These are phyloP conservation scores for Mus spicilegus DNA, from an alignment of 2,113 vertebrate species.

Conservation along the genomic window DNA sequence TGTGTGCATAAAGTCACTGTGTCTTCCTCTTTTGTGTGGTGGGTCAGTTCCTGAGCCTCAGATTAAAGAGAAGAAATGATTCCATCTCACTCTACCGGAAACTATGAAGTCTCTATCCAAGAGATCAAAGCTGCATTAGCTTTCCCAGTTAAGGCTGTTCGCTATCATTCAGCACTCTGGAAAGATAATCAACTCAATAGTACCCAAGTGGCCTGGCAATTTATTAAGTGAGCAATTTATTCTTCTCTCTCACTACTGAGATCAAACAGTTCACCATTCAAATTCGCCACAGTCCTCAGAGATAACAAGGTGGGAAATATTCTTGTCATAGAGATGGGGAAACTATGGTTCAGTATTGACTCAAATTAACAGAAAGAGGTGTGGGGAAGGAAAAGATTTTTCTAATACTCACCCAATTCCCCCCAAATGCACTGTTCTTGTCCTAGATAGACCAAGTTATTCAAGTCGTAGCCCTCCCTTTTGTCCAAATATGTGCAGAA, in stretches of 20 bases:
- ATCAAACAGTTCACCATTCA: slow-evolving; percentile 72
- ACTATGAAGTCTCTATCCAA: slow-evolving; percentile 67
- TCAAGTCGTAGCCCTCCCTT: neutral
- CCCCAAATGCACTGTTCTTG: neutral
- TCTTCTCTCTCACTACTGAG: slow-evolving; percentile 66
- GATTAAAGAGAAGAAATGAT: slow-evolving; percentile 68
- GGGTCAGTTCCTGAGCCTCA: slow-evolving; percentile 29
- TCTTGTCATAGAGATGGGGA: slow-evolving; percentile 27
- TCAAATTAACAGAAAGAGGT: neutral
- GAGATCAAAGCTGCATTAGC: slow-evolving; percentile 77
- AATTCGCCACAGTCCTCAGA: slow-evolving; percentile 61
- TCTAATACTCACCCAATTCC: neutral
- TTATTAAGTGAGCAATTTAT: slow-evolving; percentile 80
- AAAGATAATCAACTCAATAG: slow-evolving; percentile 78
- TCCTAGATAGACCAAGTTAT: neutral
- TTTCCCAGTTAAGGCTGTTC: slow-evolving; percentile 71
- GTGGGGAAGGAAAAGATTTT: neutral
- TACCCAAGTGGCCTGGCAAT: slow-evolving; percentile 78
- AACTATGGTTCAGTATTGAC: slow-evolving; percentile 41
- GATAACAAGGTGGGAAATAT: slow-evolving; percentile 64
- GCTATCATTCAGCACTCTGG: slow-evolving; percentile 68
- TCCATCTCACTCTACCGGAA: slow-evolving; percentile 59
- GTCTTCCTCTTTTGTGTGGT: neutral
- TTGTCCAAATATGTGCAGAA: neutral
- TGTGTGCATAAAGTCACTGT: slow-evolving; percentile 28